These are phyloP conservation scores for Geococcyx californianus DNA, from an alignment of 2,113 vertebrate species.

Conservation along the genomic window DNA sequence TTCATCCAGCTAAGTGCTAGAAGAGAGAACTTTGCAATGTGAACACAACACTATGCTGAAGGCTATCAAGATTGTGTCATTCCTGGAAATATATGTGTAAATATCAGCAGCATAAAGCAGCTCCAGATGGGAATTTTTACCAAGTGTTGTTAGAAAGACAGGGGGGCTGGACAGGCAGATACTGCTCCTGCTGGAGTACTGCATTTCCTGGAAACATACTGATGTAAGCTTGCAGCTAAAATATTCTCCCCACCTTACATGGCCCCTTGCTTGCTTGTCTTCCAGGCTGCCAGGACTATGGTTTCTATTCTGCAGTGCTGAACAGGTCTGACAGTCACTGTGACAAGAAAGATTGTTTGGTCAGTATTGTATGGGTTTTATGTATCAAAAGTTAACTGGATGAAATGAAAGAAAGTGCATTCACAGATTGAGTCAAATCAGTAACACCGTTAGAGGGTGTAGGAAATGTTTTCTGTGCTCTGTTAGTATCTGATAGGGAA, in stretches of 20 bases:
- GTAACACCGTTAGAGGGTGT: neutral
- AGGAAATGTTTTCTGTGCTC: neutral
- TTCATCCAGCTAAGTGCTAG: neutral
- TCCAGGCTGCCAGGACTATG: neutral
- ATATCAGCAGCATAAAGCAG: neutral
- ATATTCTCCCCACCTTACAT: neutral
- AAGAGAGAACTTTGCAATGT: neutral
- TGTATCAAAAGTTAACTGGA: neutral
- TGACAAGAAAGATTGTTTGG: neutral
- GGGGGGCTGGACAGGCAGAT: neutral
- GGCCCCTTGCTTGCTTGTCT: neutral
- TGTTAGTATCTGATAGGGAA: neutral
- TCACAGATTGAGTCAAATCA: neutral
- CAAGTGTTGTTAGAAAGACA: neutral
- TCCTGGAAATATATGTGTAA: neutral
- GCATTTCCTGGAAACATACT: neutral
- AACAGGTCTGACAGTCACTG: neutral
- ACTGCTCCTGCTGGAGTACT: neutral
- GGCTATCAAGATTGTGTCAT: neutral
- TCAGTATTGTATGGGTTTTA: neutral
- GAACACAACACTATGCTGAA: neutral
- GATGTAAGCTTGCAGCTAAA: neutral
- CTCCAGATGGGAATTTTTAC: neutral
- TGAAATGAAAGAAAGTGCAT: neutral
- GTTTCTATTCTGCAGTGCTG: rapidly evolving